Evolutionary conservation across 2,113 vertebrate genomes (phyloP).

Genomic region (Podarcis cretensis): DNA sequence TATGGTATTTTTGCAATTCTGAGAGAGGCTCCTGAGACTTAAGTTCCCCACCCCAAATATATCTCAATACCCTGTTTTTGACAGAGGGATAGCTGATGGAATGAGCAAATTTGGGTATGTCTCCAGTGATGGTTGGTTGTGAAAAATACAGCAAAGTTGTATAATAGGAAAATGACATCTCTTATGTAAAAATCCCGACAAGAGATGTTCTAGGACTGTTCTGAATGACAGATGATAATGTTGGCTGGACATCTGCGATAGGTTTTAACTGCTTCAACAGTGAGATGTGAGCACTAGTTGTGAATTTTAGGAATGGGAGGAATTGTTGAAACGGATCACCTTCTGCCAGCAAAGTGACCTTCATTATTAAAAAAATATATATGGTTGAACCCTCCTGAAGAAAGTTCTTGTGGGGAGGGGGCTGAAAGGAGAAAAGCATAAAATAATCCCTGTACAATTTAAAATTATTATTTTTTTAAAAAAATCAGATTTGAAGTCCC

Average conservation of each 20-base stretch:
- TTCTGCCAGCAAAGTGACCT: conserved; percentile 7
- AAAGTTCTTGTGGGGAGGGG: conserved; percentile 4
- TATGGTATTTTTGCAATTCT: conserved; percentile 38
- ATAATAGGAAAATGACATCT: conserved; percentile 23
- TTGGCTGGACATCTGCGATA: conserved; percentile 65
- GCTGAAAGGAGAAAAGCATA: conserved; percentile 16
- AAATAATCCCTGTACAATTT: neutral
- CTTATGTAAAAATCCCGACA: conserved; percentile 1
- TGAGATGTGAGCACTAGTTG: conserved; percentile 41
- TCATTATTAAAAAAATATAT: neutral
- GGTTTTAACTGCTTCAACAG: conserved; percentile 55
- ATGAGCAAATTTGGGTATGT: conserved; percentile 28
- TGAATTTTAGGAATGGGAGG: conserved; percentile 41
- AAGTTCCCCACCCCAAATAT: conserved; percentile 30
- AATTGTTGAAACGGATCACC: conserved; percentile 34
- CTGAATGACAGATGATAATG: conserved; percentile 50
- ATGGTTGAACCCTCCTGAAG: neutral
- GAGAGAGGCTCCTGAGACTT: conserved; percentile 47
- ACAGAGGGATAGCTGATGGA: neutral
- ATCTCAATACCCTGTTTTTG: conserved; percentile 16
- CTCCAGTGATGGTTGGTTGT: conserved; percentile 5
- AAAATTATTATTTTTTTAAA: neutral
- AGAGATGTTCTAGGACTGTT: conserved; percentile 47
- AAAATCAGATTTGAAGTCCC: conserved; percentile 11
- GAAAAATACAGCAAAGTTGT: conserved; percentile 19